Percentiles rank a stretch among this genome's conserved stretches.
phyloP scores from a whole-genome alignment of 2,888 invertebrate genomes.

The Embidobia sp. region DNA sequence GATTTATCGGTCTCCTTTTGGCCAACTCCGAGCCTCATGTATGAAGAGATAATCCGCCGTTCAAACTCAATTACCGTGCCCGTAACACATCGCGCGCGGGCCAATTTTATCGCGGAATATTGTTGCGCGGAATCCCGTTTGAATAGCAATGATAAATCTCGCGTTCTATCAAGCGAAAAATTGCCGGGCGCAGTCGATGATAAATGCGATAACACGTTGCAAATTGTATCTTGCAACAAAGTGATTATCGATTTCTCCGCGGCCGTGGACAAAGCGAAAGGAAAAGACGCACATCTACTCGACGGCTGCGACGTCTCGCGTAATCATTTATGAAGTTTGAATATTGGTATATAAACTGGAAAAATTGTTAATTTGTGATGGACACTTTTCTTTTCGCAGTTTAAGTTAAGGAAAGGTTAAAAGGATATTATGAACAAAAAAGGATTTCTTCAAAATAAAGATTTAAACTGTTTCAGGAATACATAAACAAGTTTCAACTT shows the following conservation, averaged over 20 bases:
- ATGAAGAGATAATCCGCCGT: conserved; percentile 49
- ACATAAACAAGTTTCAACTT: too few species aligned
- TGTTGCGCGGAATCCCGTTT: conserved; percentile 25
- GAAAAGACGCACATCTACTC: too few species aligned
- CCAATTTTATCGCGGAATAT: conserved; percentile 40
- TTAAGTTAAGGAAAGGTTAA: too few species aligned
- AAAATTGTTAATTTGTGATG: too few species aligned
- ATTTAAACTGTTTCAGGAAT: too few species aligned
- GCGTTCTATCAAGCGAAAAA: conserved; percentile 46
- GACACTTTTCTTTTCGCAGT: too few species aligned
- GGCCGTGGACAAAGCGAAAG: conserved; percentile 1
- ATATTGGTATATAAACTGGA: too few species aligned
- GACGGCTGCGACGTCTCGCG: too few species aligned
- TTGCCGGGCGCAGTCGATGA: conserved; percentile 26
- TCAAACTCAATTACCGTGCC: conserved; percentile 49
- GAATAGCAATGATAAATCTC: conserved; percentile 50
- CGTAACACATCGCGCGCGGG: conserved; percentile 10
- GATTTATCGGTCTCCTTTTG: conserved; percentile 70
- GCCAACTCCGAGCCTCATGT: conserved; percentile 48
- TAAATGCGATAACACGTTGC: conserved; percentile 46
- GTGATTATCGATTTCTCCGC: conserved; percentile 49
- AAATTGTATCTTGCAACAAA: conserved; percentile 51
- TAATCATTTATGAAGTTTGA: too few species aligned
- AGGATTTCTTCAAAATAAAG: too few species aligned
- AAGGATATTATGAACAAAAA: too few species aligned